Percentiles rank a stretch among this genome's conserved stretches.
Conservation (phyloP, 2,888 invertebrate genomes). For the Noctuana brunneofusca region DNA sequence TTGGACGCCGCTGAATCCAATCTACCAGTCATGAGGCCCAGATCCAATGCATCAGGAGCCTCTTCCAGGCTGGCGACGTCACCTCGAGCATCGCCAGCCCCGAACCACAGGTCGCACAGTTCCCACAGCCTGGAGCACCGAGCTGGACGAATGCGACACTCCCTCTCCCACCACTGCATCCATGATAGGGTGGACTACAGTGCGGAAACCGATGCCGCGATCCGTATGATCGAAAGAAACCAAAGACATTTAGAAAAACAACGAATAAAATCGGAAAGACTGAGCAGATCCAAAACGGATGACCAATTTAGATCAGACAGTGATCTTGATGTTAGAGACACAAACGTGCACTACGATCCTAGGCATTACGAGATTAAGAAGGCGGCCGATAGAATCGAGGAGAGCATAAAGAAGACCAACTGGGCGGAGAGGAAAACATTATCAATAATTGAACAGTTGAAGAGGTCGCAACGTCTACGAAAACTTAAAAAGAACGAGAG, state of each 20-base stretch:
- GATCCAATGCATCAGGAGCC: slow-evolving; percentile 81
- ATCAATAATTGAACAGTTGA: slow-evolving; percentile 75
- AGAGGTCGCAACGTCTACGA: slow-evolving; percentile 70
- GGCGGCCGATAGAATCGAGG: slow-evolving; percentile 70
- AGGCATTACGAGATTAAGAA: slow-evolving; percentile 66
- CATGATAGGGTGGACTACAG: slow-evolving; percentile 78
- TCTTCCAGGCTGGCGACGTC: slow-evolving; percentile 77
- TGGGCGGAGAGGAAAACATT: slow-evolving; percentile 77
- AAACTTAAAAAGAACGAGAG: slow-evolving; percentile 71
- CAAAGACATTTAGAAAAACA: slow-evolving; percentile 83
- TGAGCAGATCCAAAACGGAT: slow-evolving; percentile 65
- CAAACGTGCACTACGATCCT: slow-evolving; percentile 51
- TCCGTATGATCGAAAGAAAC: slow-evolving; percentile 83
- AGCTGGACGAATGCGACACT: slow-evolving; percentile 68
- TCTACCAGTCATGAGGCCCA: slow-evolving; percentile 77
- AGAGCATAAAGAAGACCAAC: slow-evolving; percentile 77
- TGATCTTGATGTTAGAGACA: slow-evolving; percentile 63
- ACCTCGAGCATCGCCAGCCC: slow-evolving; percentile 59
- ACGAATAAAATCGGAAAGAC: slow-evolving; percentile 70
- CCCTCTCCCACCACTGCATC: slow-evolving; percentile 76
- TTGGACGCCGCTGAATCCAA: slow-evolving; percentile 72
- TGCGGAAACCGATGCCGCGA: slow-evolving; percentile 83
- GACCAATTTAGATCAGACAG: slow-evolving; percentile 72
- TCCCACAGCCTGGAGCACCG: slow-evolving; percentile 76
- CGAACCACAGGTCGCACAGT: slow-evolving; percentile 69